Percentiles rank a stretch among this genome's conserved stretches.
phyloP scores from a whole-genome alignment of 2,113 vertebrate genomes.

The Arvicanthis niloticus region DNA sequence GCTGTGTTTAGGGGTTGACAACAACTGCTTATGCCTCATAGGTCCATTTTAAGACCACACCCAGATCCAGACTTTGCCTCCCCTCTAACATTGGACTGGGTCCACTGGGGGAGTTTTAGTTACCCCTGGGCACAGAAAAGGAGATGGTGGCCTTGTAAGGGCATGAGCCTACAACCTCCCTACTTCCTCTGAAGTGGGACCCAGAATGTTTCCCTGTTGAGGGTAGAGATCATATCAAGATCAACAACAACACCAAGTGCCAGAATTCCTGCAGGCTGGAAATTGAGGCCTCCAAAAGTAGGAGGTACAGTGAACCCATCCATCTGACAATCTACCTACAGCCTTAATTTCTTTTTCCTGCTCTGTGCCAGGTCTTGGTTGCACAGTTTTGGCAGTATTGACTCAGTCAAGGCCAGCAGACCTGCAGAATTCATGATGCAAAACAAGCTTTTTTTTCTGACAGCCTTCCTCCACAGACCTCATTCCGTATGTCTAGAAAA shows the following conservation, averaged over 20 bases:
- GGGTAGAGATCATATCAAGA: neutral
- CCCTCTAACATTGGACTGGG: neutral
- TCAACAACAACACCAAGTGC: neutral
- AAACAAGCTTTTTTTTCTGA: neutral
- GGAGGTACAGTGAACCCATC: neutral
- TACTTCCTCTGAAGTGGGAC: conserved; percentile 6
- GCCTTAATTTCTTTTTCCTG: conserved; percentile 6
- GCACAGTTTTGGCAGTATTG: neutral
- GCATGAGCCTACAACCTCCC: neutral
- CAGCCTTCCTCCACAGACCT: neutral
- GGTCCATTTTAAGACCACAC: neutral
- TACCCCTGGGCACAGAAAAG: neutral
- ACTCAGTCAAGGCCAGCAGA: neutral
- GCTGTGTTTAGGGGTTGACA: neutral
- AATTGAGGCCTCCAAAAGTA: neutral
- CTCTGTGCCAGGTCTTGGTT: neutral
- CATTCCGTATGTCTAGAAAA: neutral
- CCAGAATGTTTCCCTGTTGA: neutral
- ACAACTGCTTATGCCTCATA: neutral
- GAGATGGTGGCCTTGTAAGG: neutral
- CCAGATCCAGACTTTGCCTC: neutral
- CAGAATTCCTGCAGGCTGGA: neutral
- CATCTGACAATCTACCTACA: neutral
- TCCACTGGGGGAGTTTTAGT: neutral
- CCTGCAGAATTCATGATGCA: neutral